Evolutionary conservation across 2,888 invertebrate species (phyloP).

Genomic region (Thereva unica): DNA sequence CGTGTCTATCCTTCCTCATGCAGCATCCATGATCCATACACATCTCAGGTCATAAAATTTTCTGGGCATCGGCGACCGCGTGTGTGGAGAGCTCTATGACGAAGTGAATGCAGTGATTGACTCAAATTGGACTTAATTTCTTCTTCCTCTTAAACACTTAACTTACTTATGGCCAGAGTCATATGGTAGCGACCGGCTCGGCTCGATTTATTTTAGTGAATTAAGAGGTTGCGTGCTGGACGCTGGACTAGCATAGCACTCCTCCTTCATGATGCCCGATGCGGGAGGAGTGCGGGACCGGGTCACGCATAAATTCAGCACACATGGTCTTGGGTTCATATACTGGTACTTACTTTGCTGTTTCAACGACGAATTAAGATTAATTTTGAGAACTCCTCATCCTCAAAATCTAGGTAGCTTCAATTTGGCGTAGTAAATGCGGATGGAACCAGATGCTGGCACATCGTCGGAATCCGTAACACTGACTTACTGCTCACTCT

Average conservation of each 20-base stretch:
- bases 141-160: conserved; percentile 50
- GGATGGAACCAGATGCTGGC: not conserved
- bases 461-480: no score
- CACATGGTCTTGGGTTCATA: conserved; percentile 27
- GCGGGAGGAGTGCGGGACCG: conserved; percentile 2
- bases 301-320: conserved; percentile 28
- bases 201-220: conserved; percentile 42
- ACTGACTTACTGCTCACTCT: no score
- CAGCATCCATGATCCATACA: conserved; percentile 1
- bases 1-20: not conserved
- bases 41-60: conserved; percentile 26
- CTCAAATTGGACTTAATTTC: conserved; percentile 51
- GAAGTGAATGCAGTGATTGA: conserved; percentile 49
- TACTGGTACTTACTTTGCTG: conserved; percentile 28
- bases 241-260: conserved; percentile 14
- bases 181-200: conserved; percentile 39
- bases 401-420: conserved; percentile 28
- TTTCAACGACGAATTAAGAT: conserved; percentile 29
- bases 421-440: conserved; percentile 4
- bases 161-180: conserved; percentile 45
- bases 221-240: conserved; percentile 42
- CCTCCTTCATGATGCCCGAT: not conserved
- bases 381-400: conserved; percentile 25
- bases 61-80: conserved; percentile 29
- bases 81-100: conserved; percentile 33